Base-by-base conservation (phyloP, 2,113 vertebrate species). In the Tautogolabrus adspersus region DNA sequence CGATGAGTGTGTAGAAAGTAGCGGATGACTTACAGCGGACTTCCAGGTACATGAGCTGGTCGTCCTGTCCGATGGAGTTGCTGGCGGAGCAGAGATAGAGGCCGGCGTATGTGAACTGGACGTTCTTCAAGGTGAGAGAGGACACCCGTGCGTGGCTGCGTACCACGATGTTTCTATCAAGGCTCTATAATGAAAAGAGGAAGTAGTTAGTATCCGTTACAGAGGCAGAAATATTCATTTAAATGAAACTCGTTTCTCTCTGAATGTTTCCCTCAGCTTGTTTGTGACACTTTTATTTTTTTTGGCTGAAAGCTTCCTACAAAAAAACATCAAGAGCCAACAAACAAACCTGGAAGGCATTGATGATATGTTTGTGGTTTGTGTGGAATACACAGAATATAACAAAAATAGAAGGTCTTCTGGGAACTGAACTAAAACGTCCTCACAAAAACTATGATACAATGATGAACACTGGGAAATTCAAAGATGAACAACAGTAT, bases 31-130 rank as follows among this genome's bases (percentile, higher is more conserved):
- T 94, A 99, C 98, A 99, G 87, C 96, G 96, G 62, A 99, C 98
- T 93, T 99, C 98, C 58, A 99, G 95, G 94, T 95, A 96, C 95
- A 99, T 96, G 89, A 94, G 90, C 82, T 96, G 94, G 64, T 92
- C 93, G 87, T 98, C 98, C 89, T 97, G 96, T 10, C 98, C 98
- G 13, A 99, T 98, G 90, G 96, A 95, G 94, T 98, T 99, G 91
- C 94, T 96, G 87, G 98, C 98, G 0, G 93, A 96, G 94, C 98
- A 99, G 44, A 97, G 89, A 11, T 99, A 99, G 60, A 96, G 96
- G 37, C 98, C 98, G 0, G 98, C 97, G 5, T 99, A 96, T 0
- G 97, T 98, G 90, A 97, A 98, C 93, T 98, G 97, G 84, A 99
- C 93, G 10, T 97, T 95, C 88, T 99, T 99, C 78, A 99, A 91